A percentile compares a stretch with the other conserved stretches of the same genome.
Conservation (phyloP, 2,113 vertebrate genomes). For the Cynoglossus semilaevis region DNA sequence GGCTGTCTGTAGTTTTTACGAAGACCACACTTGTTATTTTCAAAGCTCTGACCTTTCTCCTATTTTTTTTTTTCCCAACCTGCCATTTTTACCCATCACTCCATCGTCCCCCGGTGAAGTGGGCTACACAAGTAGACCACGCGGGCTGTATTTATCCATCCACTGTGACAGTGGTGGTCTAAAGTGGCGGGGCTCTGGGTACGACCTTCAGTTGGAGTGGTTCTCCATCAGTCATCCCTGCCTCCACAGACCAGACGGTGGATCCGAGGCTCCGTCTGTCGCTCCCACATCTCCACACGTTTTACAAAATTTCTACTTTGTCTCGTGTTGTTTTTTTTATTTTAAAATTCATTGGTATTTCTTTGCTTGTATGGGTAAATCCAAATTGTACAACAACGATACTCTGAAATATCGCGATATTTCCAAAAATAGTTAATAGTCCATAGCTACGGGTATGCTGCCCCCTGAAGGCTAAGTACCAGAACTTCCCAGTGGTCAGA, state of each 20-base stretch:
- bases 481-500: no score
- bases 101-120: constrained; percentile 25
- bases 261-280: constrained; percentile 36
- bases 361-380: no score
- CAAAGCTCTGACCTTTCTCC: neutral
- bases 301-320: constrained; percentile 33
- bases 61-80: constrained; percentile 16
- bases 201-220: constrained; percentile 69
- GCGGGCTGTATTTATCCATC: constrained; percentile 60
- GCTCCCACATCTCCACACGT: constrained; percentile 10
- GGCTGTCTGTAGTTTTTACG: constrained; percentile 49
- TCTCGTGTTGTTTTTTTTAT: constrained; percentile 1
- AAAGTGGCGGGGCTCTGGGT: constrained; percentile 61
- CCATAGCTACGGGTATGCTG: no score
- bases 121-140: constrained; percentile 50
- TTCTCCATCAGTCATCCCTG: constrained; percentile 65
- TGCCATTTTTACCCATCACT: constrained; percentile 23
- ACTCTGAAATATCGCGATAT: no score
- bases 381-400: no score
- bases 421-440: no score
- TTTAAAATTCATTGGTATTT: no score
- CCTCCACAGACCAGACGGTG: constrained; percentile 63
- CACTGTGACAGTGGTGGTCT: constrained; percentile 52
- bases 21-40: no score
- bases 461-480: no score